These are phyloP conservation scores for Psilopogon haemacephalus DNA, from an alignment of 2,113 vertebrate genomes.

Conservation along the genomic window DNA sequence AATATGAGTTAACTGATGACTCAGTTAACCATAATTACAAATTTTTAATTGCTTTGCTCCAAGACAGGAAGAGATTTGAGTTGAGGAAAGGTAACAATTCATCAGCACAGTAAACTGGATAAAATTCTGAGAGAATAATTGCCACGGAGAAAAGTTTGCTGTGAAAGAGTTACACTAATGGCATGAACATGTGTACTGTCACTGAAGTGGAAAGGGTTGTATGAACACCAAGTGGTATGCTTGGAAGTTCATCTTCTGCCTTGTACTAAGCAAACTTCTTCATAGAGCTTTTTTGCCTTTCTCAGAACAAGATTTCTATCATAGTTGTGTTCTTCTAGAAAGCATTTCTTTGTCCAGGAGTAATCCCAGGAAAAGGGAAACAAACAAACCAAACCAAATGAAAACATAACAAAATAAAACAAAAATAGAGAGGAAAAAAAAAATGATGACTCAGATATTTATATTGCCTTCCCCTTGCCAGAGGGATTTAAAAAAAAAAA, in stretches of 20 bases:
- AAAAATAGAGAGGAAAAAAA: not conserved
- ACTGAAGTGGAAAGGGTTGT: not conserved
- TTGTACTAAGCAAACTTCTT: not conserved
- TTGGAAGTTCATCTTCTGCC: not conserved
- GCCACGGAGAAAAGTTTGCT: not conserved
- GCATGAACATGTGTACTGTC: not conserved
- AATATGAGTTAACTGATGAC: not conserved
- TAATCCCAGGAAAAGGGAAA: fast-evolving
- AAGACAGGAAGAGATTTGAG: not conserved
- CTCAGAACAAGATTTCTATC: not conserved
- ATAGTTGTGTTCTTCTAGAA: not conserved
- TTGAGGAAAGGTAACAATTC: not conserved
- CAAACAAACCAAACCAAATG: not conserved
- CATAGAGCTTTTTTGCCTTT: not conserved
- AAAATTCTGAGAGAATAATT: not conserved
- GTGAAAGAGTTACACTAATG: not conserved
- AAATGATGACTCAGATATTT: not conserved
- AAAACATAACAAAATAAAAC: too few relatives aligned
- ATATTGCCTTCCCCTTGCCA: not conserved
- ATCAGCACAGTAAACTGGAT: not conserved
- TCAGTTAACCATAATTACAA: not conserved
- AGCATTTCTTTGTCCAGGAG: not conserved
- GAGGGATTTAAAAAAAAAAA: not conserved
- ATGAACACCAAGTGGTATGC: not conserved
- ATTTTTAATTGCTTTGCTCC: not conserved